Base-by-base conservation (phyloP, 2,113 vertebrate species). In the Actenoides lindsayi region DNA sequence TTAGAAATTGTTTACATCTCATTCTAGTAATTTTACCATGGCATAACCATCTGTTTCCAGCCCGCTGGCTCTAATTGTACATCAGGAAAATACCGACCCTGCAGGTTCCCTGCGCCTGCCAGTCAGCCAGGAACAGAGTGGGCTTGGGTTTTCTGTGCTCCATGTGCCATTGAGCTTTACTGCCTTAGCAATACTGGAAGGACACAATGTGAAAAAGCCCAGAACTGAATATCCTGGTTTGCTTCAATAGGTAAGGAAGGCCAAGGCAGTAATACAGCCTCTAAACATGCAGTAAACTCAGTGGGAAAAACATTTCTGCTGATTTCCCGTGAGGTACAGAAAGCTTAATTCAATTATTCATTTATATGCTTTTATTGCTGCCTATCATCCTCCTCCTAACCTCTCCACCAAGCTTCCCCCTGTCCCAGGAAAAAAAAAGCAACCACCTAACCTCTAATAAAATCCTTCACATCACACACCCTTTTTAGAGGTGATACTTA, bases 281-380 rank as follows among this genome's bases (percentile, higher is more conserved):
- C 69, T 65, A 79, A 89, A 46, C 27, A 1, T 44, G 70, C 44
- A n/a, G 57, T 57, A 57, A 92, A 63, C 73, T 76, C 88, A 33
- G 73, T 62, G 62, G 65, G 24, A 51, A 42, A 92, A 91, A 71
- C 30, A 31, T 87, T 78, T 64, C 35, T 53, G 62, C 25, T 78
- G 30, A 71, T 84, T 90, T 89, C 69, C 77, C 21, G 0, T 10
- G 86, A 56, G 69, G 69, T 35, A 41, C 0, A 0, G 76, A 92
- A 93, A 78, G 35, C 48, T 96, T 93, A 90, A 79, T 89, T 87
- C 48, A 95, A 93, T 96, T 92, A 89, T 71, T 92, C 62, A 83
- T 54, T 92, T 80, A 20, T 4, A 19, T 48, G 73, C 64, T 42
- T 93, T 94, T 84, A 84, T 57, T 84, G 20, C 37, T 64, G 42